phyloP scores from a whole-genome alignment of 2,797 vertebrate genomes.

The Fringilla coelebs region DNA sequence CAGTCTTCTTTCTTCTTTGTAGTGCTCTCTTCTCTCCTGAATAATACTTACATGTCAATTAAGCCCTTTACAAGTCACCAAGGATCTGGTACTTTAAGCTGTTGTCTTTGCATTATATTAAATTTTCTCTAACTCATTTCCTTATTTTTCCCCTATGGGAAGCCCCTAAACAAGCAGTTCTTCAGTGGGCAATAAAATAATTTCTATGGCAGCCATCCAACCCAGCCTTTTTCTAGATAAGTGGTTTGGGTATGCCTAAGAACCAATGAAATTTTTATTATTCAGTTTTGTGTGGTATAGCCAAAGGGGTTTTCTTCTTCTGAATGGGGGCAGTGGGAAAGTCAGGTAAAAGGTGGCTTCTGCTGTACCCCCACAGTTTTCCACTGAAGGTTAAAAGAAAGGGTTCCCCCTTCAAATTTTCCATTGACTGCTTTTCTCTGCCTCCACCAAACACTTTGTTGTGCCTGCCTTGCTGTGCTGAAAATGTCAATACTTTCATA shows the following conservation, averaged over 20 bases:
- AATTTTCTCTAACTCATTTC: slow-evolving; percentile 65
- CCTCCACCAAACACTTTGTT: slow-evolving; percentile 26
- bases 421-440: slow-evolving; percentile 11
- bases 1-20: not conserved
- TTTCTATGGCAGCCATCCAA: slow-evolving; percentile 42
- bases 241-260: not conserved
- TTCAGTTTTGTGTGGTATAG: not conserved
- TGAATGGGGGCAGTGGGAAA: not conserved
- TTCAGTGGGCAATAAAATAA: slow-evolving; percentile 24
- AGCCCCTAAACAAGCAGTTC: slow-evolving; percentile 33
- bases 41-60: slow-evolving; percentile 14
- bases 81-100: slow-evolving; percentile 15
- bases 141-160: slow-evolving; percentile 66
- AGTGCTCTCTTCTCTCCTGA: not conserved
- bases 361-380: not conserved
- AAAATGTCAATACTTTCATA: slow-evolving; percentile 35
- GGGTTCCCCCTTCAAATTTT: slow-evolving; percentile 4
- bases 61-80: slow-evolving; percentile 46
- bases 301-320: not conserved
- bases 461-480: not conserved
- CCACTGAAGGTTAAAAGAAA: slow-evolving; percentile 6
- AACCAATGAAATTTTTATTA: not conserved
- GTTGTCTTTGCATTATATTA: slow-evolving; percentile 60
- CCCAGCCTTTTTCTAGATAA: not conserved
- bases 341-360: slow-evolving; percentile 2